Percentiles rank a stretch among this genome's conserved stretches.
Conservation (phyloP, 2,797 vertebrate species). For the Mormyrus proboscirostris region DNA sequence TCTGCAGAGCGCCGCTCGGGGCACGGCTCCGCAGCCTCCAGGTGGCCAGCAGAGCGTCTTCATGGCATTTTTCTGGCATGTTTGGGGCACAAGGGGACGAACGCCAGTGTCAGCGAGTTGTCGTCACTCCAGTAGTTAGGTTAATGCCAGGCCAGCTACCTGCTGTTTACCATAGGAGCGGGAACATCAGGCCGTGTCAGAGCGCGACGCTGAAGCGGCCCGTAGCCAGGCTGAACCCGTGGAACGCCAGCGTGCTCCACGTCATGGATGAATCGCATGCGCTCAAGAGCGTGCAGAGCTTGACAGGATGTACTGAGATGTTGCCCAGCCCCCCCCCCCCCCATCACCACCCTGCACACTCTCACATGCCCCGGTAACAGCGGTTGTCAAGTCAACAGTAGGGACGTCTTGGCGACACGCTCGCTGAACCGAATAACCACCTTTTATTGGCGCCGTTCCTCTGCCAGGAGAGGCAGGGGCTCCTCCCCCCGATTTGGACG, state of each 20-base stretch:
- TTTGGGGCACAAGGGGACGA: neutral
- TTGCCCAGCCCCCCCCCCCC: neutral
- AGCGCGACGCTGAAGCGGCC: neutral
- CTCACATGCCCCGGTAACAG: neutral
- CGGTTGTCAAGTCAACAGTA: neutral
- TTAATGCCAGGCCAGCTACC: neutral
- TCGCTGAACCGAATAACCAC: neutral
- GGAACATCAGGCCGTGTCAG: neutral
- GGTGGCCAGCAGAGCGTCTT: neutral
- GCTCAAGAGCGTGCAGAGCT: neutral
- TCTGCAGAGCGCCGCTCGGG: neutral
- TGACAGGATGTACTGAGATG: constrained; percentile 6
- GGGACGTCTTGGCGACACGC: neutral
- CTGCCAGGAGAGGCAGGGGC: neutral
- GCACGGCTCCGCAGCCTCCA: neutral
- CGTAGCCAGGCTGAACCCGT: neutral
- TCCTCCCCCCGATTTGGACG: neutral
- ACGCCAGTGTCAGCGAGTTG: neutral
- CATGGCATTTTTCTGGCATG: neutral
- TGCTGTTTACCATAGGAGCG: neutral
- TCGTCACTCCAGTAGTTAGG: neutral
- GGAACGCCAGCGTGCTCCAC: neutral
- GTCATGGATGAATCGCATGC: neutral
- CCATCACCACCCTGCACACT: neutral
- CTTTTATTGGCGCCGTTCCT: neutral